phyloP scores from a whole-genome alignment of 2,797 vertebrate species.

The Atherinosoma microstoma region DNA sequence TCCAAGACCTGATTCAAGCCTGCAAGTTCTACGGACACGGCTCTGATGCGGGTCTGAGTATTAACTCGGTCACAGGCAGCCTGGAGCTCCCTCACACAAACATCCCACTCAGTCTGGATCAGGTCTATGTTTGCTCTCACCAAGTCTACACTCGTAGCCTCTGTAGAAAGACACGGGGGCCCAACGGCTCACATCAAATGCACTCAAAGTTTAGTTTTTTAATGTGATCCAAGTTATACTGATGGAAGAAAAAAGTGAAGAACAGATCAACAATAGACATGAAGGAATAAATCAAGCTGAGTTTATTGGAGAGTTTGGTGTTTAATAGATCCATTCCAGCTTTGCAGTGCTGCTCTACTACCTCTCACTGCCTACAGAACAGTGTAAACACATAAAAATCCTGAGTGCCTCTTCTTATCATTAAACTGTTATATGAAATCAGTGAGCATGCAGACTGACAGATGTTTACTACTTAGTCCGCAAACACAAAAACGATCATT shows the following conservation, averaged over 20 bases:
- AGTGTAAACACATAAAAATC: slow-evolving; percentile 51
- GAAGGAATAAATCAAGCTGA: slow-evolving; percentile 12
- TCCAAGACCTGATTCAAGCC: slow-evolving; percentile 81
- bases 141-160: slow-evolving; percentile 64
- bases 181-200: neutral
- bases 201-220: neutral
- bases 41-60: slow-evolving; percentile 82
- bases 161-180: slow-evolving; percentile 46
- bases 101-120: slow-evolving; percentile 84
- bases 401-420: slow-evolving; percentile 48
- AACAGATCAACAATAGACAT: neutral
- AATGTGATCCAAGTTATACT: neutral
- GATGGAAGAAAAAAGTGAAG: neutral
- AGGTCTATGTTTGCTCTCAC: slow-evolving; percentile 78
- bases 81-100: slow-evolving; percentile 79
- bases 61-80: slow-evolving; percentile 81
- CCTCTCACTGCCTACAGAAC: slow-evolving; percentile 29
- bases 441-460: slow-evolving; percentile 44
- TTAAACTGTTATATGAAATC: slow-evolving; percentile 49
- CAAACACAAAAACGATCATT: slow-evolving; percentile 24
- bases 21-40: slow-evolving; percentile 82
- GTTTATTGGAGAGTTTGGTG: slow-evolving; percentile 26
- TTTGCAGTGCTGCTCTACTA: slow-evolving; percentile 6
- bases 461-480: slow-evolving; percentile 46
- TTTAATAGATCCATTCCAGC: slow-evolving; percentile 35